Evolutionary conservation across 2,797 vertebrate genomes (phyloP).

Genomic region (Acanthiza pusilla): DNA sequence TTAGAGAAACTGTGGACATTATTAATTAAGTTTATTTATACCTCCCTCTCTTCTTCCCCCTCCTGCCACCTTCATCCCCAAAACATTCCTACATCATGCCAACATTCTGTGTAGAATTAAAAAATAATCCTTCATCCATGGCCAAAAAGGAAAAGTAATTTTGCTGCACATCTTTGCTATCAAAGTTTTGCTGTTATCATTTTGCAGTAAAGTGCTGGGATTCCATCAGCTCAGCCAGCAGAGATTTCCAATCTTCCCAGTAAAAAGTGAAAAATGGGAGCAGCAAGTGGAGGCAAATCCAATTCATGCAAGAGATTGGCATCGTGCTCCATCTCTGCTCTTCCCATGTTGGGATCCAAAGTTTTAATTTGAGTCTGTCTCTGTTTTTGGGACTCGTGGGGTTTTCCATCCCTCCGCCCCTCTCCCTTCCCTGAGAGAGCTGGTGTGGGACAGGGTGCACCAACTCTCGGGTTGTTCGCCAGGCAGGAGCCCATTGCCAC

Average conservation of each 20-base stretch:
- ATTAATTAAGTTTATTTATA: not conserved
- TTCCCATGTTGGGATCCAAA: rapidly evolving
- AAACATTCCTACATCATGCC: not conserved
- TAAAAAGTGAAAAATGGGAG: not conserved
- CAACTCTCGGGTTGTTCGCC: rapidly evolving
- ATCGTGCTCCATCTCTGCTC: not conserved
- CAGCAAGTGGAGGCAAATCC: not conserved
- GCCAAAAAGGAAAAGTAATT: not conserved
- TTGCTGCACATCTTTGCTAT: not conserved
- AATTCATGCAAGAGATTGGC: not conserved
- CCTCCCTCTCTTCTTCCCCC: not conserved
- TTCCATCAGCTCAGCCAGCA: not conserved
- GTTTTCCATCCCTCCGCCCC: not conserved
- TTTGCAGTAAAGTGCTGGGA: not conserved
- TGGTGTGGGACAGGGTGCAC: not conserved
- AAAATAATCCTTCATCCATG: not conserved
- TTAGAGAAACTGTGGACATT: not conserved
- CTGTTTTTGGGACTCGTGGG: rapidly evolving
- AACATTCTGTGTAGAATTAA: not conserved
- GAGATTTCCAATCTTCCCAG: not conserved
- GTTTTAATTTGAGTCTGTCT: not conserved
- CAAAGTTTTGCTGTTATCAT: not conserved
- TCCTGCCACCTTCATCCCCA: not conserved
- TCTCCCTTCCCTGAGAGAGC: not conserved
- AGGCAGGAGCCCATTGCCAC: rapidly evolving